Percentiles rank a stretch among this genome's conserved stretches.
Evolutionary conservation across 2,888 invertebrate genomes (phyloP).

Genomic region (Dorcus parallelipipedus): DNA sequence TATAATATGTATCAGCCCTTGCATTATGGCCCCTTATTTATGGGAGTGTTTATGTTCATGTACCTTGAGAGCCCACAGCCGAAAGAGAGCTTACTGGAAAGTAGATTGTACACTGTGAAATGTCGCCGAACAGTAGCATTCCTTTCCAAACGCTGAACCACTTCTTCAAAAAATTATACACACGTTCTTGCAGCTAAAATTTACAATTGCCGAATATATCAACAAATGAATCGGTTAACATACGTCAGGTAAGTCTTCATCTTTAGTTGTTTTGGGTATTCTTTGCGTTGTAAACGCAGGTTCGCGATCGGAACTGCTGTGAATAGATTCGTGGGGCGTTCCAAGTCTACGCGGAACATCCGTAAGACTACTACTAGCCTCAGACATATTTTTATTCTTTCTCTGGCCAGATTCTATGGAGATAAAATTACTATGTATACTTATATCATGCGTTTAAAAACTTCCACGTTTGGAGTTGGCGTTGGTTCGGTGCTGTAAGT

Average conservation of each 20-base stretch:
- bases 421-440: background rate
- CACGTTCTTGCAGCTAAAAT: conserved; percentile 40
- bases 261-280: conserved; percentile 29
- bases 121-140: conserved; percentile 54
- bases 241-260: conserved; percentile 34
- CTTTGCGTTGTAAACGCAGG: conserved; percentile 14
- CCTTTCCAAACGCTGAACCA: conserved; percentile 55
- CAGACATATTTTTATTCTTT: conserved; percentile 33
- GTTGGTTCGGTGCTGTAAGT: too few species aligned
- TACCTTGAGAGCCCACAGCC: conserved; percentile 55
- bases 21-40: too few species aligned
- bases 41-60: background rate
- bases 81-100: conserved; percentile 57
- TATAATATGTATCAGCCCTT: too few species aligned
- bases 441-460: too few species aligned
- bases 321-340: conserved; percentile 51
- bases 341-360: conserved; percentile 48
- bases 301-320: conserved; percentile 52
- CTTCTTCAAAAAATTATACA: conserved; percentile 45
- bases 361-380: conserved; percentile 36
- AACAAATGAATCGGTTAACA: conserved; percentile 10
- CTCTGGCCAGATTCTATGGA: conserved; percentile 17
- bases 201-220: background rate
- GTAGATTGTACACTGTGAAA: conserved; percentile 60
- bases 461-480: too few species aligned